A percentile compares a stretch with the other conserved stretches of the same genome.
These are phyloP conservation scores for Prionace glauca DNA, from an alignment of 2,797 vertebrate genomes.

Conservation along the genomic window DNA sequence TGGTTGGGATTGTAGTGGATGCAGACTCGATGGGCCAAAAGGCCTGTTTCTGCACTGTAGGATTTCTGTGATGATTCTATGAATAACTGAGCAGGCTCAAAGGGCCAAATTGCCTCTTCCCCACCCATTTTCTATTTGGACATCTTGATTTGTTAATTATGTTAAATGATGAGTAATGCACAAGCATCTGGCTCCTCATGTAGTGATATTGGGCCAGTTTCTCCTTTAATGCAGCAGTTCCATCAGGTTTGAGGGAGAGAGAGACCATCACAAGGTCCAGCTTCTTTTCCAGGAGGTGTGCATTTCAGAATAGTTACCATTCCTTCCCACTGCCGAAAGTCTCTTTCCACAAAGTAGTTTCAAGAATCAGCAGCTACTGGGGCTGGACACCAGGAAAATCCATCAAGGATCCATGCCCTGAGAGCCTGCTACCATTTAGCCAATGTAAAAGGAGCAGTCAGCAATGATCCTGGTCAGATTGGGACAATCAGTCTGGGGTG, in stretches of 20 bases:
- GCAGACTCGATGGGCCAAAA: too few species aligned
- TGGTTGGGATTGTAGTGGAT: too few species aligned
- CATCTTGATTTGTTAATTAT: too few species aligned
- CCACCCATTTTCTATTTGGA: too few species aligned
- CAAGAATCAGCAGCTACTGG: neutral
- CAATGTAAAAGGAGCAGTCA: neutral
- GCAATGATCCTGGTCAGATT: neutral
- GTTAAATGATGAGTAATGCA: neutral
- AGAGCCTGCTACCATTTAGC: neutral
- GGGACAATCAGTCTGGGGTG: neutral
- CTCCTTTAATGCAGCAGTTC: neutral
- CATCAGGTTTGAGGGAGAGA: neutral
- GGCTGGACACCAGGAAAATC: neutral
- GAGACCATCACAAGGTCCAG: too few species aligned
- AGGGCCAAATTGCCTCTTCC: too few species aligned
- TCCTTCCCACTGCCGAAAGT: neutral
- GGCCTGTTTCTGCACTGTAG: too few species aligned
- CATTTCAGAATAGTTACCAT: neutral
- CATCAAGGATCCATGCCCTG: neutral
- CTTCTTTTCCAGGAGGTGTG: neutral
- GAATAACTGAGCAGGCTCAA: too few species aligned
- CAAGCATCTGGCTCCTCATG: neutral
- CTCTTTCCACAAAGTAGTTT: neutral
- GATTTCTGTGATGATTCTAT: too few species aligned
- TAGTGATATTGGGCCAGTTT: neutral